phyloP scores from a whole-genome alignment of 2,113 vertebrate species.

The rat (Rattus norvegicus) region DNA sequence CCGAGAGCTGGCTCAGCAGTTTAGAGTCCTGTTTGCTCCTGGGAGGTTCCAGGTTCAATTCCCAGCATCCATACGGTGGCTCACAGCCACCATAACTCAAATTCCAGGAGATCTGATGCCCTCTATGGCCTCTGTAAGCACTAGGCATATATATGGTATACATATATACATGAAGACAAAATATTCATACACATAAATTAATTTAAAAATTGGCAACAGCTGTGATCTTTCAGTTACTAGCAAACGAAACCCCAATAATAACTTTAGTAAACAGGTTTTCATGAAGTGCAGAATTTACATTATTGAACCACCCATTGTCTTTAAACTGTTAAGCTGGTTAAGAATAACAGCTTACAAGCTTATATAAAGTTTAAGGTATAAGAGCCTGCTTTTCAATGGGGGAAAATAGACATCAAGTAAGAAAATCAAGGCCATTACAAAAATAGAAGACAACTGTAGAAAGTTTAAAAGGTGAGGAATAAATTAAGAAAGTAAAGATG shows the following conservation, averaged over 20 bases:
- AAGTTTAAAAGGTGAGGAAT: neutral
- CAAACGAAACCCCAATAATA: slow-evolving; percentile 38
- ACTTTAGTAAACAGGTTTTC: slow-evolving; percentile 46
- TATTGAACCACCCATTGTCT: neutral
- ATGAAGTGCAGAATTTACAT: neutral
- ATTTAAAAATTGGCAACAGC: neutral
- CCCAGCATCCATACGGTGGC: neutral
- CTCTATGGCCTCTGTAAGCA: neutral
- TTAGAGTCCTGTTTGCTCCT: neutral
- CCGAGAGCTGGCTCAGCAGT: neutral
- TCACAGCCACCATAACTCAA: neutral
- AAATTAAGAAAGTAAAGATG: slow-evolving; percentile 27
- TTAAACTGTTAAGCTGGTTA: slow-evolving; percentile 54
- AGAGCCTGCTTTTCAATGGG: slow-evolving; percentile 35
- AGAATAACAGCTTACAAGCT: slow-evolving; percentile 4
- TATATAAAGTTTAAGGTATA: slow-evolving; percentile 15
- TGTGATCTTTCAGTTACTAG: slow-evolving; percentile 22
- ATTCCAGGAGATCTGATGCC: neutral
- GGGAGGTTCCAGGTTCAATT: neutral
- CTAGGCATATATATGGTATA: neutral
- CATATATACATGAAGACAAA: neutral
- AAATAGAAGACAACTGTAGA: neutral
- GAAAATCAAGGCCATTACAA: slow-evolving; percentile 22
- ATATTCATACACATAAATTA: neutral
- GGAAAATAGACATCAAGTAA: neutral